phyloP scores from a whole-genome alignment of 2,797 vertebrate genomes.

The Poecilia velifera region DNA sequence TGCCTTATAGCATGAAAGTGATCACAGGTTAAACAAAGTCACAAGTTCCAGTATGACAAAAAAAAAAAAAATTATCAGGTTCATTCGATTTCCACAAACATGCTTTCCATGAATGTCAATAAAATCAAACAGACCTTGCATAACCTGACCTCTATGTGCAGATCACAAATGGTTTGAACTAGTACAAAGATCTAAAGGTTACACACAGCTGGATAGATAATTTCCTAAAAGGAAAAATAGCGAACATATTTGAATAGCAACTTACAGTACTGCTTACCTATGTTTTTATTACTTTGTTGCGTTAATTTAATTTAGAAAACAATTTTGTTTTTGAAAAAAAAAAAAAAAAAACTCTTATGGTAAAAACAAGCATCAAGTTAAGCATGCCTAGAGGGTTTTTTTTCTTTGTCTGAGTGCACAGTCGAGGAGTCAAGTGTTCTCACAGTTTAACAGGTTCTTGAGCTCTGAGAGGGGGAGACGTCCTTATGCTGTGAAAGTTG shows the following conservation, averaged over 20 bases:
- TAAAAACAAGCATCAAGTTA: neutral
- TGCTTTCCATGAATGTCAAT: conserved; percentile 66
- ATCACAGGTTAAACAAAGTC: conserved; percentile 53
- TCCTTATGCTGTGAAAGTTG: conserved; percentile 58
- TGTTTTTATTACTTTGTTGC: neutral
- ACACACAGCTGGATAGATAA: conserved; percentile 11
- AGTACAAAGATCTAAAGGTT: conserved; percentile 31
- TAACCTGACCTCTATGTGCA: conserved; percentile 46
- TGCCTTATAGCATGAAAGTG: conserved; percentile 24
- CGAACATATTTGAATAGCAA: neutral
- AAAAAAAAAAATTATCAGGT: conserved; percentile 37
- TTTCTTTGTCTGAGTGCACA: conserved; percentile 45
- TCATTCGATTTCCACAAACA: conserved; percentile 58
- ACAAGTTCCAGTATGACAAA: conserved; percentile 36
- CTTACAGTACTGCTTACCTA: neutral
- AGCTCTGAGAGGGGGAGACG: conserved; percentile 79
- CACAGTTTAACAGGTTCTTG: conserved; percentile 78
- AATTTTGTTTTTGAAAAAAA: neutral
- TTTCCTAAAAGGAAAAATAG: neutral
- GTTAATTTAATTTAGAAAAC: neutral
- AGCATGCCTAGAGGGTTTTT: conserved; percentile 3
- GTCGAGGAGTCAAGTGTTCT: conserved; percentile 74
- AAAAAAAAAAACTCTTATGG: neutral
- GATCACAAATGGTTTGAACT: conserved; percentile 19
- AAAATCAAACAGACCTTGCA: conserved; percentile 49